A percentile compares a stretch with the other conserved stretches of the same genome.
Evolutionary conservation across 2,888 invertebrate genomes (phyloP).

Genomic region (Campaea margaritaria): DNA sequence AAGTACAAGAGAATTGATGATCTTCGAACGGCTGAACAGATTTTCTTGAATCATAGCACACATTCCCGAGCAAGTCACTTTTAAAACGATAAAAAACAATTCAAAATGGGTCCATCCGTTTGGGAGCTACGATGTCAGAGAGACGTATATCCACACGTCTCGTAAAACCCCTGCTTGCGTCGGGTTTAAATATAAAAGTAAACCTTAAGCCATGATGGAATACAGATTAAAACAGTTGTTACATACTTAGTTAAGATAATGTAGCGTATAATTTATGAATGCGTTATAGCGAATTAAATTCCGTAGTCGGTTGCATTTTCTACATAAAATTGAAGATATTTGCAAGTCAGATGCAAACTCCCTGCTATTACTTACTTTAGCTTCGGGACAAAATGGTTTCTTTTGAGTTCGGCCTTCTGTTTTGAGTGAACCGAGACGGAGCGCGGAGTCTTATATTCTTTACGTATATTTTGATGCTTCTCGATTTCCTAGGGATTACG

Average conservation of each 20-base stretch:
- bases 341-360: constrained; percentile 71
- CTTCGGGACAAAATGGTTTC: constrained; percentile 59
- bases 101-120: too few relatives aligned
- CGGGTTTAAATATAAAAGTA: not conserved
- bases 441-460: constrained; percentile 21
- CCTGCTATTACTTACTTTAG: constrained; percentile 65
- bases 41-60: too few relatives aligned
- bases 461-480: constrained; percentile 24
- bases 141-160: too few relatives aligned
- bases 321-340: constrained; percentile 76
- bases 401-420: constrained; percentile 60
- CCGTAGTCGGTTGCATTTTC: constrained; percentile 69
- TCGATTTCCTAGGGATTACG: not conserved
- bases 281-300: constrained; percentile 65
- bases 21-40: too few relatives aligned
- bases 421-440: constrained; percentile 45
- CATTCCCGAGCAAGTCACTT: too few relatives aligned
- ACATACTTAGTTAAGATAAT: constrained; percentile 37
- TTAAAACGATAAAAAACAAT: too few relatives aligned
- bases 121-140: too few relatives aligned
- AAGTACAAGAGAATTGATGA: too few relatives aligned
- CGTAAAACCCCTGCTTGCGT: too few relatives aligned
- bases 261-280: constrained; percentile 60
- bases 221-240: constrained; percentile 38
- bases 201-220: constrained; percentile 7